Conservation (phyloP, 1,140 invertebrate species). For the Platyscapa corneri region DNA sequence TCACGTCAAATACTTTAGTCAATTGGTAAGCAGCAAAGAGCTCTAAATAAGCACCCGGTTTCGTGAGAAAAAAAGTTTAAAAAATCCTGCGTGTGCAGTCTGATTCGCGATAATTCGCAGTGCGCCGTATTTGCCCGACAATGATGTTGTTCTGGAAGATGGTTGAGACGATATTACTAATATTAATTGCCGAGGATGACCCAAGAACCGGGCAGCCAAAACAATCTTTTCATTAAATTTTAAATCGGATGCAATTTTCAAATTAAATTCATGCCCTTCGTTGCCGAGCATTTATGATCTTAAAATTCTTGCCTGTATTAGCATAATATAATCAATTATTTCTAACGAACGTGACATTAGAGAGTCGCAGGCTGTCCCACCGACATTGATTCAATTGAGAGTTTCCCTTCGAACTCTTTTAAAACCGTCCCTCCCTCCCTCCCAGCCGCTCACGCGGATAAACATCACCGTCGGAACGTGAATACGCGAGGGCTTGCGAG, state of each 20-base stretch:
- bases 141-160: not conserved
- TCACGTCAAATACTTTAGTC: not conserved
- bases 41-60: not conserved
- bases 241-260: slow-evolving; percentile 40
- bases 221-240: slow-evolving; percentile 44
- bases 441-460: not conserved
- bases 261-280: slow-evolving; percentile 26
- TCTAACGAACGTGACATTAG: not conserved
- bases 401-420: slow-evolving; percentile 39
- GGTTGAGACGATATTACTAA: slow-evolving; percentile 10
- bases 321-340: slow-evolving; percentile 44
- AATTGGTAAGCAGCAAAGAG: not conserved
- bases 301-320: slow-evolving; percentile 37
- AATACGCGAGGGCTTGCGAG: not conserved
- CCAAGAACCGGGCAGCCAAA: not conserved
- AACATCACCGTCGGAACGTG: slow-evolving; percentile 12
- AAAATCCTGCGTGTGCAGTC: too few relatives aligned
- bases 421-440: not conserved
- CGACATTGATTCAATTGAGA: slow-evolving; percentile 34
- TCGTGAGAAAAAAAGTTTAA: not conserved
- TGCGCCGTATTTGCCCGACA: not conserved
- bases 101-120: slow-evolving; percentile 6
- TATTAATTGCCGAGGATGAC: slow-evolving; percentile 16
- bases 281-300: slow-evolving; percentile 20
- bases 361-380: slow-evolving; percentile 33